These are phyloP conservation scores for Drosophila bifasciata DNA, from an alignment of 1,140 invertebrate species.

Conservation along the genomic window DNA sequence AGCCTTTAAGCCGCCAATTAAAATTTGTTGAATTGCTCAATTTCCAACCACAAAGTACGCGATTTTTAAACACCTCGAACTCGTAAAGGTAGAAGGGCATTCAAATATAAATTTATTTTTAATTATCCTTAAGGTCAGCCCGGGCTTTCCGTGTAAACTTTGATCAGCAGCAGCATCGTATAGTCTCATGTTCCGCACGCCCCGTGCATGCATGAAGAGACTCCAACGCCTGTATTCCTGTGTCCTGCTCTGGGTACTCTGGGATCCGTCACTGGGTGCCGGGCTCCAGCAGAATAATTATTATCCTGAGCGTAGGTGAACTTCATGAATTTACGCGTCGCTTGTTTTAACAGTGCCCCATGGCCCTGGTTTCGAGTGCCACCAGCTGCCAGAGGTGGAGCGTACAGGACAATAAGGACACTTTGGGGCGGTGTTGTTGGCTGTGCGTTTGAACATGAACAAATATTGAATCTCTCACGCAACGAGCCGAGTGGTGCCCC, in stretches of 20 bases:
- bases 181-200: conserved; percentile 37
- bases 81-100: conserved; percentile 14
- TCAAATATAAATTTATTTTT: conserved; percentile 22
- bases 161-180: conserved; percentile 23
- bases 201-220: conserved; percentile 9
- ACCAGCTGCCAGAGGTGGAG: conserved; percentile 5
- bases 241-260: too few species aligned
- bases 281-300: conserved; percentile 55
- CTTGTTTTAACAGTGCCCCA: conserved; percentile 53
- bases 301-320: conserved; percentile 56
- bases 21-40: too few species aligned
- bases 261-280: too few species aligned
- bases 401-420: conserved; percentile 57
- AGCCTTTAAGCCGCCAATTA: too few species aligned
- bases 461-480: conserved; percentile 75
- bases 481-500: conserved; percentile 54
- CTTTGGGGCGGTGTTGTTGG: conserved; percentile 23
- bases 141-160: conserved; percentile 11
- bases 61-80: neutral
- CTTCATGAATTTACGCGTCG: conserved; percentile 65
- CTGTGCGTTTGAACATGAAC: conserved; percentile 50
- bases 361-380: neutral
- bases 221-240: too few species aligned
- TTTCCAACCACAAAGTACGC: neutral
- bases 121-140: conserved; percentile 47